Base-by-base conservation (phyloP, 1,140 invertebrate species). In the Apis dorsata region DNA sequence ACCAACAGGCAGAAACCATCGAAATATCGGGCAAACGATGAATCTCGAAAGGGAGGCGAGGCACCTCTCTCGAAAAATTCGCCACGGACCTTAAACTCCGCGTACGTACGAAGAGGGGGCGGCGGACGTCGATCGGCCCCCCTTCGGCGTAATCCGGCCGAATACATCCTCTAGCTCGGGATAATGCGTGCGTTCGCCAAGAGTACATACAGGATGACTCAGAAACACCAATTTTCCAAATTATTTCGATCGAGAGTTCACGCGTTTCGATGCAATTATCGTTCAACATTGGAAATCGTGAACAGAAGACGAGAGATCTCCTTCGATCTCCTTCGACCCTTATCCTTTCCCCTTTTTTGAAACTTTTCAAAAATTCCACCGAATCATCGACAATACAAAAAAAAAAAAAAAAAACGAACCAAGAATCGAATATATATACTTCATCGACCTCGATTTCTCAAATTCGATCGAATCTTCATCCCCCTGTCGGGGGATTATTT, bases 21-120 rank as follows among this genome's bases (percentile, higher is more conserved):
- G 57, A 69, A 51, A 63, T 49, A 53, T n/a, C 60, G 17, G 12
- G 11, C 24, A 65, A 71, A 78, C 60, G 55, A 76, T 13, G 55
- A 77, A 49, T 65, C 51, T 44, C 44, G 49, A 11, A 44, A 7
- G 34, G 11, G 0, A 49, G 7, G 72, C 60, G 63, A 51, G 79
- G 76, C 17, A 76, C 77, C 87, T 60, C 59, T 92, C 59, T 92
- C 85, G 90, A 89, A 91, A 44, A 92, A 92, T 93, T 92, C 86
- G 88, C 87, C 85, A 90, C 90, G 91, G 83, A 90, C 88, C 86
- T 90, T 90, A 86, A 49, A 49, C 19, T 15, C 83, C 88, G 87
- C 83, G 86, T 84, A 90, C 89, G 88, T 87, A 28, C 11, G 10
- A 66, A 57, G 28, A 13, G 15, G 3, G 44, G 28, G 21, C 19